Conservation (phyloP, 2,113 vertebrate species). For the Manacus vitellinus region DNA sequence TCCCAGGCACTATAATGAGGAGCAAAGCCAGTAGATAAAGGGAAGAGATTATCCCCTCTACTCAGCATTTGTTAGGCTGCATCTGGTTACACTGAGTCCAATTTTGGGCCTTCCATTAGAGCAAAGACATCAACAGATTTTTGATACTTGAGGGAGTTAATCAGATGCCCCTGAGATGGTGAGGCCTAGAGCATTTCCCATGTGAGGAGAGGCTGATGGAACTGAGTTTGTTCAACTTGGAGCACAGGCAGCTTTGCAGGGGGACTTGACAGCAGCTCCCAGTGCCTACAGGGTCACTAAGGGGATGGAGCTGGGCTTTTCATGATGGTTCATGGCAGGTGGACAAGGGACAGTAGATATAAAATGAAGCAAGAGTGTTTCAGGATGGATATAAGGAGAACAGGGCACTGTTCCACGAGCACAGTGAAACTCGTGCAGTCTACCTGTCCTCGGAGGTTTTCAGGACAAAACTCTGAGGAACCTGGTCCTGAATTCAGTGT, state of each 20-base stretch:
- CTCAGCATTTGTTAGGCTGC: not conserved
- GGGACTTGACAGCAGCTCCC: not conserved
- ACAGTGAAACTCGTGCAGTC: not conserved
- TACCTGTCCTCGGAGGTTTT: not conserved
- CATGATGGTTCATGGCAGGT: not conserved
- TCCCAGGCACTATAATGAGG: not conserved
- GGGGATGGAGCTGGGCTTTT: not conserved
- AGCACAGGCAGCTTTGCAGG: not conserved
- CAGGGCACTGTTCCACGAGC: not conserved
- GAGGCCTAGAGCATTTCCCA: not conserved
- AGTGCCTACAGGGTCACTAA: not conserved
- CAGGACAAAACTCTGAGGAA: not conserved
- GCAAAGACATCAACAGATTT: not conserved
- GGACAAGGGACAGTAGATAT: not conserved
- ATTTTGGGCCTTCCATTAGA: not conserved
- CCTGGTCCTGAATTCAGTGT: not conserved
- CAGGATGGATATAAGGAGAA: not conserved
- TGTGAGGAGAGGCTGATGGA: accelerated
- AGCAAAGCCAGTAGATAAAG: not conserved
- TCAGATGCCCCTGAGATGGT: not conserved
- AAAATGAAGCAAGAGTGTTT: not conserved
- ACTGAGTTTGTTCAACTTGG: not conserved
- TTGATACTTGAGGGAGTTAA: not conserved
- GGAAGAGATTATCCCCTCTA: not conserved
- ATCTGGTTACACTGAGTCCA: not conserved